Percentiles rank a stretch among this genome's conserved stretches.
Conservation (phyloP, 92 coral and sea anemone species). For the Galaxea fascicularis region DNA sequence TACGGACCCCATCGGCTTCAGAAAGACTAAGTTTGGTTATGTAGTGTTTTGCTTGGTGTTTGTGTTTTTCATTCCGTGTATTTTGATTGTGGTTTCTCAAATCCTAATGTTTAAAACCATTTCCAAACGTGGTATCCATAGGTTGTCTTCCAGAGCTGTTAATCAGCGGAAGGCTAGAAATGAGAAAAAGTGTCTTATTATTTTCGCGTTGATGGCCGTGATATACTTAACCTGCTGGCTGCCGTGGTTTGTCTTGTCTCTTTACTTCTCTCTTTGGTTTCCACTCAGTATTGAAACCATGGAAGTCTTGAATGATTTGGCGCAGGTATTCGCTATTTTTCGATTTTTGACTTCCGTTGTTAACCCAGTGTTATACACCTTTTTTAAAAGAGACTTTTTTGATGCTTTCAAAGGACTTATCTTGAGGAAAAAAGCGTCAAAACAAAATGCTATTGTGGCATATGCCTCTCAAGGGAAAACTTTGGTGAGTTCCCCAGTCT, state of each 20-base stretch:
- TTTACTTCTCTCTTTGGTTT: conserved; percentile 46
- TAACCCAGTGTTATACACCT: conserved; percentile 65
- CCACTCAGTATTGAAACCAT: neutral
- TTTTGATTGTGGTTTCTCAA: conserved; percentile 69
- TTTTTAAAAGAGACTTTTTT: conserved; percentile 66
- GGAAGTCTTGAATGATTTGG: neutral
- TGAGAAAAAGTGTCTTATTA: conserved; percentile 50
- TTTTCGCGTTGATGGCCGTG: conserved; percentile 68
- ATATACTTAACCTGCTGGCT: conserved; percentile 74
- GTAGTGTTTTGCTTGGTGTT: conserved; percentile 62
- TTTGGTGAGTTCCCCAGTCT: neutral
- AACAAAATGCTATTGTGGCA: neutral
- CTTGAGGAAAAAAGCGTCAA: neutral
- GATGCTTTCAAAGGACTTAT: conserved; percentile 24
- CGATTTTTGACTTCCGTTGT: conserved; percentile 59
- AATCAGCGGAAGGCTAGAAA: conserved; percentile 24
- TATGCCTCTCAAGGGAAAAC: neutral
- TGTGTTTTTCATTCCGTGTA: conserved; percentile 75
- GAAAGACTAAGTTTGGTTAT: conserved; percentile 54
- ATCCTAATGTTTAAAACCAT: conserved; percentile 63
- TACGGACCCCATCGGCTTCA: conserved; percentile 1
- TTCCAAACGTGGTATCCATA: conserved; percentile 24
- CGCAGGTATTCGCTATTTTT: conserved; percentile 41
- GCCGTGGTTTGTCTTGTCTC: conserved; percentile 62
- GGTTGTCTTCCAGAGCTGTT: neutral